phyloP scores from a whole-genome alignment of 2,113 vertebrate genomes.

The Suricata suricatta region DNA sequence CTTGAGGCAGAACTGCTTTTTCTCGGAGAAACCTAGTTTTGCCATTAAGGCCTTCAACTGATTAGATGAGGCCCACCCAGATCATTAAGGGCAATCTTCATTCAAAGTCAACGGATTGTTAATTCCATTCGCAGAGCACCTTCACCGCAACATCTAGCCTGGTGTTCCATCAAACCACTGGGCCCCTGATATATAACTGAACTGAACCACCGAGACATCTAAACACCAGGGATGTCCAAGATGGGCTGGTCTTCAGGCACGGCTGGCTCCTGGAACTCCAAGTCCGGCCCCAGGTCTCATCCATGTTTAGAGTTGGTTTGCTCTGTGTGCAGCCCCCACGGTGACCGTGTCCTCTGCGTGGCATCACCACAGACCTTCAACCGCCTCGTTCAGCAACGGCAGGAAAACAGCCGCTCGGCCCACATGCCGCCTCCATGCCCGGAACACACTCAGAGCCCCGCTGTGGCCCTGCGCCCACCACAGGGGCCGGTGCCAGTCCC shows the following conservation, averaged over 20 bases:
- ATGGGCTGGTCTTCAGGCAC: background rate
- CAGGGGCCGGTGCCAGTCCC: background rate
- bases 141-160: background rate
- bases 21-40: background rate
- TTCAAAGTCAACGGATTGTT: background rate
- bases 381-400: background rate
- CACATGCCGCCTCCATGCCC: accelerated
- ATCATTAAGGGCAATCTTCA: background rate
- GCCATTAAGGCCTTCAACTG: background rate
- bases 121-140: background rate
- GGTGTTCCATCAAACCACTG: background rate
- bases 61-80: background rate
- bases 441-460: accelerated
- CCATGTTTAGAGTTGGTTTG: background rate
- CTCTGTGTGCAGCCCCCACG: background rate
- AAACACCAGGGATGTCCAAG: background rate
- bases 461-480: background rate
- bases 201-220: background rate
- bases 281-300: background rate
- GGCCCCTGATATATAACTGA: background rate
- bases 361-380: background rate
- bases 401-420: background rate
- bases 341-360: too few species aligned
- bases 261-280: background rate
- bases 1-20: background rate